Evolutionary conservation across 2,113 vertebrate genomes (phyloP), one percentile per base, ranked within the genome.

Genomic region (Plecotus auritus): DNA sequence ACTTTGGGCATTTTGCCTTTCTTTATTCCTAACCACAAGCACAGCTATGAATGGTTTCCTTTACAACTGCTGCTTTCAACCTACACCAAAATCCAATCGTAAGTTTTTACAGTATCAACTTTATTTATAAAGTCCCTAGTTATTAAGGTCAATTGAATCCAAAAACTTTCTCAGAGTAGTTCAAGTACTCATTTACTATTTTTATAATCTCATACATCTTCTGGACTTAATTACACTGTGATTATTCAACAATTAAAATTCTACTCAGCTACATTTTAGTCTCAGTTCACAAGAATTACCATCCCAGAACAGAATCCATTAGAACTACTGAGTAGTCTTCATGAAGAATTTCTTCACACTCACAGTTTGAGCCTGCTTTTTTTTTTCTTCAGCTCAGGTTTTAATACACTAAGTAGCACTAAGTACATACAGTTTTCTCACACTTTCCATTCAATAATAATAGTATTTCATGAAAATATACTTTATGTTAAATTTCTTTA

Each of bases 251-350:
- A 96, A 94, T 80, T 96, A 94, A 94, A 92, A 95, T 95, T 89
- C 97, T 72, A 92, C 96, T 96, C 93, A 96, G 96, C 95, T 97
- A 78, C 96, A 88, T 64, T 84, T 90, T 67, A 70, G 89, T 81
- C 90, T 96, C 95, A 86, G 26, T 78, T 96, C 45, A 1, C 47
- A 96, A 88, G 42, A 85, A 66, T 40, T 26, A 72, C 59, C 89
- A 92, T 47, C 23, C 88, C 47, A 23, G 77, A 94, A 94, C 1
- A 92, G 90, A 83, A 74, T 81, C 49, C 35, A 11, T 51, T 70
- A 83, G 54, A 94, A 85, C 42, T 47, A 86, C 47, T 67, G 61
- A 85, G 40, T 49, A 45, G 70, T 93, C 81, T 73, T 92, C 78
- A 78, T 70, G 32, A 95, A 94, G 54, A 81, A 90, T 51, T 85